Conservation (phyloP, 2,113 vertebrate genomes). For the Melanocharis versteri region DNA sequence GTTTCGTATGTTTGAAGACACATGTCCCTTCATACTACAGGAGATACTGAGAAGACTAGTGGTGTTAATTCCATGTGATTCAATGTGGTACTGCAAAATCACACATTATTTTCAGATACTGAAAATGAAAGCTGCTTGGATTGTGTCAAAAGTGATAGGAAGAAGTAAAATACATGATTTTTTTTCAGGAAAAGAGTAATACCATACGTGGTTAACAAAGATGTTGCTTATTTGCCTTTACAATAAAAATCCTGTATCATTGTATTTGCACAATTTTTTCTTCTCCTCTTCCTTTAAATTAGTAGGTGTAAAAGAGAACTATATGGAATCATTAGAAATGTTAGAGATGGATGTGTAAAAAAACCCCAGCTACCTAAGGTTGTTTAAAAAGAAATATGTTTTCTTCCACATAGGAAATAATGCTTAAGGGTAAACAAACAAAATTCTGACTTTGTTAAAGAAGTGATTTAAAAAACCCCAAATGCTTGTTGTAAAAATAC, state of each 20-base stretch:
- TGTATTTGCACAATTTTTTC: background rate
- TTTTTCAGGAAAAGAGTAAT: background rate
- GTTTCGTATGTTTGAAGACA: background rate
- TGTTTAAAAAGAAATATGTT: background rate
- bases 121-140: background rate
- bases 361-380: fast-evolving
- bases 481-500: background rate
- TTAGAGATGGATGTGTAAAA: background rate
- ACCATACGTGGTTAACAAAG: background rate
- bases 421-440: background rate
- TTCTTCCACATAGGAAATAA: background rate
- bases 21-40: background rate
- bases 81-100: background rate
- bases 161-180: background rate
- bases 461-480: fast-evolving
- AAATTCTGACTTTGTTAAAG: fast-evolving
- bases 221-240: background rate
- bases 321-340: background rate
- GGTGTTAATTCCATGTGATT: background rate
- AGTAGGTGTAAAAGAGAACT: background rate
- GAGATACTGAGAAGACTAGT: background rate
- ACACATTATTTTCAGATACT: background rate
- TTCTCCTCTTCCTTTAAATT: background rate
- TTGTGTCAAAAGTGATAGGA: background rate
- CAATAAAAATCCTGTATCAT: background rate